Evolutionary conservation across 2,797 vertebrate species (phyloP), one percentile per base, ranked within the genome.

Genomic region (Myiotriccus ornatus): DNA sequence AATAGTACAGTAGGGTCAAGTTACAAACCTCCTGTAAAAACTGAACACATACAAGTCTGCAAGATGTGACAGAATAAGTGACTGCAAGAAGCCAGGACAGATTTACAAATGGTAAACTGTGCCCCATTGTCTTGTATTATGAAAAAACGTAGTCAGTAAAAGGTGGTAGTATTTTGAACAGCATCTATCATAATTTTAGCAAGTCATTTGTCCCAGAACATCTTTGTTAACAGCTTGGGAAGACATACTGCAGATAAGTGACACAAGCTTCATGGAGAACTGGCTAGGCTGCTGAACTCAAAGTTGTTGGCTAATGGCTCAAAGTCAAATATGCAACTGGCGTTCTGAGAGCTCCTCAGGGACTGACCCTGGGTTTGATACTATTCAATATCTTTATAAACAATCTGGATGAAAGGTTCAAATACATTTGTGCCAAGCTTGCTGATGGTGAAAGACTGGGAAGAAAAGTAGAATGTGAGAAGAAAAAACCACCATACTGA

Each of bases 351-450:
- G 10, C 17, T 88, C 41, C 25, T 86, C 11, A 21, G 41, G n/a
- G 23, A 16, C 10, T 0, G 2, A 28, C 16, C 4, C 1, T 49
- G 39, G 6, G 4, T 60, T 88, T 74, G 25, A 34, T 47, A 34
- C 15, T 55, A 18, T 34, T 77, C 15, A 37, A 15, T 74, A 21
- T 13, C 23, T 90, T 55, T 55, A 23, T 34, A 74, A 90, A 59
- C 8, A 50, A 6, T 34, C 4, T 8, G 8, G 0, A 7, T 35
- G n/a, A 84, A 65, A 62, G 17, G 5, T 28, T 83, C 2, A 2
- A 70, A 59, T 70, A 18, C 9, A 44, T 28, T 53, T 77, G 24
- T 15, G 23, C 28, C 28, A 34, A 44, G 12, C 11, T 68, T 64
- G 32, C 13, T 53, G 44, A 15, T 57, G 18, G 43, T 76, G 34